Evolutionary conservation across 2,888 invertebrate species (phyloP).

Genomic region (Epistrophe eligans): DNA sequence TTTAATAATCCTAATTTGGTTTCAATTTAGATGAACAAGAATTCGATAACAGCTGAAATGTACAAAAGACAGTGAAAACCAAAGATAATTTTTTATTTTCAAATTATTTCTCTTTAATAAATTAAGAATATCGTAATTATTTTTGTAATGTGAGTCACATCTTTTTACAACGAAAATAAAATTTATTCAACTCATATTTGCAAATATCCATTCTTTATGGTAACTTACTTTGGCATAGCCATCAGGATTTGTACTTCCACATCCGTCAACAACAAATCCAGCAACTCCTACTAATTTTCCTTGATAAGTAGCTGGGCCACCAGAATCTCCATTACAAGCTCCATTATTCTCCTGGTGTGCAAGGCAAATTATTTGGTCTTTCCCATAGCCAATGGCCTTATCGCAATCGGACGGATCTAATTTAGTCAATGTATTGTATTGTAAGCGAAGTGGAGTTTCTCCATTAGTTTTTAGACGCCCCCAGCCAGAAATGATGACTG

Average conservation of each 20-base stretch:
- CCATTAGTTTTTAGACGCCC: slow-evolving; percentile 78
- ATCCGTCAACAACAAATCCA: slow-evolving; percentile 79
- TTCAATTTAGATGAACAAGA: too few species aligned
- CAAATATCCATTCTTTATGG: slow-evolving; percentile 79
- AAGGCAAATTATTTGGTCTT: slow-evolving; percentile 79
- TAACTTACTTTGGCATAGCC: slow-evolving; percentile 78
- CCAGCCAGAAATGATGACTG: slow-evolving; percentile 81
- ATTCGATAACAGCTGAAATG: too few species aligned
- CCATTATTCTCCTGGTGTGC: slow-evolving; percentile 78
- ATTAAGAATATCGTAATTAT: not conserved
- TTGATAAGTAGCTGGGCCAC: slow-evolving; percentile 24
- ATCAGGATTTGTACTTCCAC: slow-evolving; percentile 81
- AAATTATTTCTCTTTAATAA: too few species aligned
- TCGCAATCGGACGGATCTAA: slow-evolving; percentile 78
- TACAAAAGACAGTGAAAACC: too few species aligned
- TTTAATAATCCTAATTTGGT: too few species aligned
- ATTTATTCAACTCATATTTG: slow-evolving; percentile 56
- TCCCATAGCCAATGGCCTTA: slow-evolving; percentile 79
- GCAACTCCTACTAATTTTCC: slow-evolving; percentile 79
- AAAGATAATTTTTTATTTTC: too few species aligned
- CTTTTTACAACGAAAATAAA: not conserved
- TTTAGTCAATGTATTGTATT: slow-evolving; percentile 78
- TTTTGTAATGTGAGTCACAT: not conserved
- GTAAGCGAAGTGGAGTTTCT: slow-evolving; percentile 78
- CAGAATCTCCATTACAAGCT: slow-evolving; percentile 80